phyloP scores from a whole-genome alignment of 2,888 invertebrate genomes.

The Tipula unca region DNA sequence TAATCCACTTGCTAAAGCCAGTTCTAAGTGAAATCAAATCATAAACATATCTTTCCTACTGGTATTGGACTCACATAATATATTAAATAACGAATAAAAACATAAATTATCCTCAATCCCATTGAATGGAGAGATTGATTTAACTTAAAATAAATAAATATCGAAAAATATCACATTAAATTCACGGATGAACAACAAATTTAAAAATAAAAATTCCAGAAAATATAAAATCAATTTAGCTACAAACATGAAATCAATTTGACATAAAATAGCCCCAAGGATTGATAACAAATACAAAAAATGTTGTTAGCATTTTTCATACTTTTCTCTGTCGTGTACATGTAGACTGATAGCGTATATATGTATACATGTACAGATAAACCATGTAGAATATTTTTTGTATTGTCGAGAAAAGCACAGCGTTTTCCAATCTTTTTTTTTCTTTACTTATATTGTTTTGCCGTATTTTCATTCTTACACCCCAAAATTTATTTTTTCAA shows the following conservation, averaged over 20 bases:
- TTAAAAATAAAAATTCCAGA: neutral
- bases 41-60: neutral
- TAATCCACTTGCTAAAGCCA: neutral
- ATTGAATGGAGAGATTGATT: neutral
- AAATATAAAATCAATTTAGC: neutral
- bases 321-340: neutral
- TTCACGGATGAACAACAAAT: neutral
- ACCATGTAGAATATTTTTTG: neutral
- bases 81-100: neutral
- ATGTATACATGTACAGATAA: neutral
- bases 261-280: conserved; percentile 14
- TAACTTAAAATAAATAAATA: neutral
- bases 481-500: neutral
- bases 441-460: neutral
- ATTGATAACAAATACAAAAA: neutral
- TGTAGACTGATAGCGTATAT: neutral
- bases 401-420: neutral
- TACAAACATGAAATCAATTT: conserved; percentile 14
- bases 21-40: neutral
- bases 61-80: neutral
- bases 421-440: neutral
- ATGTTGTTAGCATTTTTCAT: neutral
- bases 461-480: neutral
- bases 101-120: neutral
- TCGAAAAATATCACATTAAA: neutral